phyloP scores from a whole-genome alignment of 2,888 invertebrate genomes.

The Proisotoma minuta region DNA sequence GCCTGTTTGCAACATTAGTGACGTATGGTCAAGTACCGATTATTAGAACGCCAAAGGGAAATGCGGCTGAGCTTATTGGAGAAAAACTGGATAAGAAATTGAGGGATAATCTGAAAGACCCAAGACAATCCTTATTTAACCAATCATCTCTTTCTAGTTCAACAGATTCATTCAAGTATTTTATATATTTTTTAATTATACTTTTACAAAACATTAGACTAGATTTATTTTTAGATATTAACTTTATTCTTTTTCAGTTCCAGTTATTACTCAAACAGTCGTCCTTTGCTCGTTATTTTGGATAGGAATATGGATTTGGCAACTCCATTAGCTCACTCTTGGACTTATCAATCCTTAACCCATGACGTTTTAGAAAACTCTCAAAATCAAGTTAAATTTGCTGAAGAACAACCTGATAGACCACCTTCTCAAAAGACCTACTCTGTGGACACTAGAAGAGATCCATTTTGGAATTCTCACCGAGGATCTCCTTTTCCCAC shows the following conservation, averaged over 20 bases:
- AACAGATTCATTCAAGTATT: background rate
- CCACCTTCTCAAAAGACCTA: constrained; percentile 70
- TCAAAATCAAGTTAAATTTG: constrained; percentile 74
- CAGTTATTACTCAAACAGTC: constrained; percentile 55
- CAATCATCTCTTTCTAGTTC: background rate
- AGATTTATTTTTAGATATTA: background rate
- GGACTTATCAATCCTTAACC: constrained; percentile 98
- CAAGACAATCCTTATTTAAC: constrained; percentile 85
- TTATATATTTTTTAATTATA: background rate
- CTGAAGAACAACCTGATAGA: constrained; percentile 58
- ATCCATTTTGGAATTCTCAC: constrained; percentile 88
- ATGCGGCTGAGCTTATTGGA: constrained; percentile 98
- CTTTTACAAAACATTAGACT: background rate
- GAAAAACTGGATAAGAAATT: constrained; percentile 95
- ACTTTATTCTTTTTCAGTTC: constrained; percentile 65
- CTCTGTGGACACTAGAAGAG: constrained; percentile 75
- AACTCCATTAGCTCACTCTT: constrained; percentile 96
- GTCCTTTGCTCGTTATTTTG: constrained; percentile 84
- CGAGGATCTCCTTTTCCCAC: constrained; percentile 90
- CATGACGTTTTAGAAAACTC: constrained; percentile 93
- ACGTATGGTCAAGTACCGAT: constrained; percentile 90
- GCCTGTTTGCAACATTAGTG: constrained; percentile 95
- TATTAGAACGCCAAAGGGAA: constrained; percentile 85
- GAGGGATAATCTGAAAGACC: constrained; percentile 92
- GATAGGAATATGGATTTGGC: constrained; percentile 95